Evolutionary conservation across 2,797 vertebrate genomes (phyloP), one percentile per base, ranked within the genome.

Genomic region (Onychomys leucogaster): DNA sequence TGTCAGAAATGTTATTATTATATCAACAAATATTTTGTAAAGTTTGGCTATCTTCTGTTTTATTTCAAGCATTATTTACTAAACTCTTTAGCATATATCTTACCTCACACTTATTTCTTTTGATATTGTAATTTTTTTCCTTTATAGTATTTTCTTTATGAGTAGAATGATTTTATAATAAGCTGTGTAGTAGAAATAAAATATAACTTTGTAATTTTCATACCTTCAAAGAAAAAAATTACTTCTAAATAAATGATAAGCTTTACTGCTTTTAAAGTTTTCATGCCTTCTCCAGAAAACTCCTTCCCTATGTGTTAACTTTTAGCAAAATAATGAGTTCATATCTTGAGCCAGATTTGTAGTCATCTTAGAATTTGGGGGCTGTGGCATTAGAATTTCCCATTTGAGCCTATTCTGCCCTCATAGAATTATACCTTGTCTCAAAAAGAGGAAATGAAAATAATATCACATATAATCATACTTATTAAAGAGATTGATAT

Each of bases 251-350:
- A 92, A 90, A 49, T 71, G 14, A 63, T 43, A 59, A 5, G 5
- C 46, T 21, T 65, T 19, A 27, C 29, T 32, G 10, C 19, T 25
- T n/a, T 67, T 61, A 67, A n/a, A 11, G 1, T 8, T 69, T 78
- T 9, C 41, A 84, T 93, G 57, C 46, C 23, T 95, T 91, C 17
- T 92, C 43, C 8, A 95, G 55, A 94, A 91, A 37, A 46, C 41
- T 82, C 5, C 1, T 52, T 8, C 5, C 1, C 59, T 8, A 69
- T 21, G 2, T 78, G 85, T 57, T 3, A 87, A 25, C 12, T 94
- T 97, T 94, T 21, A 19, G 61, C 1, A 88, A 83, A 10, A 46
- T 80, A 43, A 43, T 34, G 49, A 94, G 29, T 59, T 92, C 2
- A 63, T 90, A 7, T 76, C 6, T 75, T 75, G 37, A 75, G 17